Base-by-base conservation (phyloP, 2,113 vertebrate genomes). In the Lipophrys pholis region DNA sequence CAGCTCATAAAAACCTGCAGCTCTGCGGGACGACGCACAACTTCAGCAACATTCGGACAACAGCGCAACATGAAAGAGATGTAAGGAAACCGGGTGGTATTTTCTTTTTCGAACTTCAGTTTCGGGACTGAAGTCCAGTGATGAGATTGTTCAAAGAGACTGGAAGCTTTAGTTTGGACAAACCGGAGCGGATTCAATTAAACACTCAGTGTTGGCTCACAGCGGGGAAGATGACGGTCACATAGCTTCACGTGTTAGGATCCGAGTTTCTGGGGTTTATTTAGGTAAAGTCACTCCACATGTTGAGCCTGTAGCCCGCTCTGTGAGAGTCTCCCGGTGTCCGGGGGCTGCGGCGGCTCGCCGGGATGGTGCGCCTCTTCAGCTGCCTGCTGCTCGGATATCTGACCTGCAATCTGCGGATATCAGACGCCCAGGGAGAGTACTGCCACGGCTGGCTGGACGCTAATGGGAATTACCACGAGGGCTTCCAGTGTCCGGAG, bases 381-480 rank as follows among this genome's bases (percentile, higher is more conserved):
- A 91, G 74, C 85, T 95, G 91, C 83, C 91, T 97, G 21, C 75
- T 97, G 67, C 84, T 97, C 72, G 94, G 93, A 56, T 93, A 93
- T 86, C 90, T 96, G 69, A 93, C 93, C 78, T 94, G 93, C 87
- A 93, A 93, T 70, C 91, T 95, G 77, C 90, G 91, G 67, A 91
- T 94, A 14, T 93, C 91, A 39, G 91, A 92, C 76, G 95, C 95
- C 8, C 94, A 94, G 61, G 95, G 93, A 71, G 97, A 99, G 84
- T 98, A 96, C 76, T 99, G 97, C 91, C 97, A 99, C 90, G 97
- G 97, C 74, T 98, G 97, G 97, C 76, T 96, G 93, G 97, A 96
- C 92, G 70, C 80, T 57, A 94, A 92, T 58, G 97, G 96, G 66
- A 95, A 94, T 86, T 95, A 96, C 83, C 96, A 97, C 40, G 97